These are phyloP conservation scores for Rotaria socialis DNA, from an alignment of 2,888 invertebrate species.

Conservation along the genomic window DNA sequence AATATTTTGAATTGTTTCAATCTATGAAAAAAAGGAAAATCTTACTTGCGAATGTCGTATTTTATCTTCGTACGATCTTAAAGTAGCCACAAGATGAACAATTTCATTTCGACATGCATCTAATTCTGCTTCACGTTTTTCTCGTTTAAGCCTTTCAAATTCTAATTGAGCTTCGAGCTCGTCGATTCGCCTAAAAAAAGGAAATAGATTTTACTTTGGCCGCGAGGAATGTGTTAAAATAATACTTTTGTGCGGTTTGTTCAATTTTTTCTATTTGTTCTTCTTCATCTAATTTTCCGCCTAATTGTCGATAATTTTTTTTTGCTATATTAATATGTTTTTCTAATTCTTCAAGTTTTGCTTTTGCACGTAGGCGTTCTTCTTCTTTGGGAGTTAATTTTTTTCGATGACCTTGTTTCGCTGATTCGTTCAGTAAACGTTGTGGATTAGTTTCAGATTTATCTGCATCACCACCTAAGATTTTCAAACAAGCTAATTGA, in stretches of 20 bases:
- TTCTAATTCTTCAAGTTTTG: conserved; percentile 57
- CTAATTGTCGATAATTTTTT: conserved; percentile 58
- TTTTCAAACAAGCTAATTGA: conserved; percentile 57
- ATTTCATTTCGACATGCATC: conserved; percentile 58
- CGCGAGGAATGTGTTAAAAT: neutral
- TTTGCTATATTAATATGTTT: conserved; percentile 56
- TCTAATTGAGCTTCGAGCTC: conserved; percentile 58
- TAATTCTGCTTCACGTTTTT: conserved; percentile 57
- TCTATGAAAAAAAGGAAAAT: neutral
- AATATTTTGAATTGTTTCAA: neutral
- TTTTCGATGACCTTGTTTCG: neutral
- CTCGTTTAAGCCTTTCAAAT: conserved; percentile 56
- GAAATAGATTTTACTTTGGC: too few relatives aligned
- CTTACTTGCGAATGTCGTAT: neutral
- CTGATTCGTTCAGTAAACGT: neutral
- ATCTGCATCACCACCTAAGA: conserved; percentile 50
- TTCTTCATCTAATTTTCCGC: conserved; percentile 56
- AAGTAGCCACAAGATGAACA: conserved; percentile 50
- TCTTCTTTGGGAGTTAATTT: neutral
- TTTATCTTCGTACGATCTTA: conserved; percentile 38
- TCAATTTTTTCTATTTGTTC: neutral
- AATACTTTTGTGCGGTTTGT: neutral
- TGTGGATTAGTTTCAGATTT: neutral
- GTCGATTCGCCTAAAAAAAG: conserved; percentile 54
- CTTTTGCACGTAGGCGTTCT: conserved; percentile 50